These are phyloP conservation scores for Sminthopsis crassicaudata DNA, from an alignment of 2,113 vertebrate genomes.

Conservation along the genomic window DNA sequence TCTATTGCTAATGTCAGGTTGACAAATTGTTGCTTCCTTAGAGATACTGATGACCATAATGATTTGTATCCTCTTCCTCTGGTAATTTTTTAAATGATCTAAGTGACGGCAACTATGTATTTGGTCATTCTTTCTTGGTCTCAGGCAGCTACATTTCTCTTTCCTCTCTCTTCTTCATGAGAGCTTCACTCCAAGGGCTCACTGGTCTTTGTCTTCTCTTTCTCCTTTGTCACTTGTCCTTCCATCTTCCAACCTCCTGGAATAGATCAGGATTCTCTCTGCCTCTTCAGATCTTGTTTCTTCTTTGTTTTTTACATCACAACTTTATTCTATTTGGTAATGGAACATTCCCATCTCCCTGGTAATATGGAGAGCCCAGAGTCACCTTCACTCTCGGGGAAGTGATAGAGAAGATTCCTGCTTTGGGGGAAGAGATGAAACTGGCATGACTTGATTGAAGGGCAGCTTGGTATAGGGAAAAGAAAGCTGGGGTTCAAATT, in stretches of 20 bases:
- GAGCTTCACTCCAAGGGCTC: neutral
- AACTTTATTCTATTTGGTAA: neutral
- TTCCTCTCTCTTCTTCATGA: neutral
- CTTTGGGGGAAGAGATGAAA: neutral
- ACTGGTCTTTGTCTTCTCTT: neutral
- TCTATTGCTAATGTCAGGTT: neutral
- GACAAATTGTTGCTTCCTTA: constrained; percentile 2
- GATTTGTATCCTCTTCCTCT: neutral
- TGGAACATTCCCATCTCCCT: neutral
- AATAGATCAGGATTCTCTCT: neutral
- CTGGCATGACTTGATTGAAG: neutral
- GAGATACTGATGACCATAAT: neutral
- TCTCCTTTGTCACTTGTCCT: neutral
- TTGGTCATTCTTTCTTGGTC: neutral
- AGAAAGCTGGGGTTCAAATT: neutral
- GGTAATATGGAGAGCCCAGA: neutral
- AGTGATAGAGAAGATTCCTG: neutral
- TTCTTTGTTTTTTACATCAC: neutral
- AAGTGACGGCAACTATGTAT: neutral
- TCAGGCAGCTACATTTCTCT: neutral
- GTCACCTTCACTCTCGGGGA: neutral
- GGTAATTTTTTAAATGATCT: neutral
- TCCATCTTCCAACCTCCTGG: neutral
- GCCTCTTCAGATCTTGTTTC: neutral
- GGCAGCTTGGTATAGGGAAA: neutral